Conservation (phyloP, 2,888 invertebrate species). For the Drosophila crucigera region DNA sequence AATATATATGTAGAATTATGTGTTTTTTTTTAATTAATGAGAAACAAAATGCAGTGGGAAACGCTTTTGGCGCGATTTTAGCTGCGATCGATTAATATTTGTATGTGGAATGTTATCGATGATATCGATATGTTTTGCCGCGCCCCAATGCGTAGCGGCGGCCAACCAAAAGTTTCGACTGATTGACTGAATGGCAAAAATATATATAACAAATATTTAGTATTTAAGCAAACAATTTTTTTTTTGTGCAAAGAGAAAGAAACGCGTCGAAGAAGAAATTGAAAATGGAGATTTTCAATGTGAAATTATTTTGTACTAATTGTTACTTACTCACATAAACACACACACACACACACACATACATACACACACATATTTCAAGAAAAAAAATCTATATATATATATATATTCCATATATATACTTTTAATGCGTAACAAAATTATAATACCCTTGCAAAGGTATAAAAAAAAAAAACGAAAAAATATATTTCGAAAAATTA, state of each 20-base stretch:
- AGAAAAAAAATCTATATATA: conserved; percentile 16
- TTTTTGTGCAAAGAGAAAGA: conserved; percentile 48
- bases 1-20: conserved; percentile 27
- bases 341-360: conserved; percentile 41
- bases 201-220: conserved; percentile 58
- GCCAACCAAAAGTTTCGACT: conserved; percentile 83
- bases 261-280: conserved; percentile 30
- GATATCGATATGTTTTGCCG: conserved; percentile 39
- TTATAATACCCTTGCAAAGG: conserved; percentile 4
- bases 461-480: conserved; percentile 26
- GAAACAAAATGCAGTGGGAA: conserved; percentile 76
- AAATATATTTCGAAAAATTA: conserved; percentile 39
- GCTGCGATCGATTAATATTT: conserved; percentile 54
- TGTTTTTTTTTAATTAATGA: conserved; percentile 67
- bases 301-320: conserved; percentile 78
- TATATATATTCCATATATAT: conserved; percentile 29
- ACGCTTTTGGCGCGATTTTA: conserved; percentile 71
- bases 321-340: conserved; percentile 69
- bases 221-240: conserved; percentile 57
- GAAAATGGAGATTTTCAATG: conserved; percentile 62
- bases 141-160: conserved; percentile 32
- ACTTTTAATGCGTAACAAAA: conserved; percentile 9
- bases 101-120: conserved; percentile 32
- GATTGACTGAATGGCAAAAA: conserved; percentile 84
- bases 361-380: conserved; percentile 36